Conservation (phyloP, 2,888 invertebrate species). For the Alloplasta piceator region DNA sequence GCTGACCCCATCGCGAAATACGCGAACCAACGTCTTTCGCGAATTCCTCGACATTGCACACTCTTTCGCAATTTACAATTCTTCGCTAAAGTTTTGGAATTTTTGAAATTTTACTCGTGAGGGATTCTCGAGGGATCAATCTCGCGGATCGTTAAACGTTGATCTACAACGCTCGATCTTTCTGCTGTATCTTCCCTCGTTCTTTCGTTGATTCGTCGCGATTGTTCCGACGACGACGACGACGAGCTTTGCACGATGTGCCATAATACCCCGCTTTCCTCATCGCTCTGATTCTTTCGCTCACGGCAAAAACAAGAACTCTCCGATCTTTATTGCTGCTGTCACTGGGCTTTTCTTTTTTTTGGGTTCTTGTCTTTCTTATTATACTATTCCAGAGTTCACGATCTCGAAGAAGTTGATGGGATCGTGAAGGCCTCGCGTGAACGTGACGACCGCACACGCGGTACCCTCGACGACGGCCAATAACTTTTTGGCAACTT, state of each 20-base stretch:
- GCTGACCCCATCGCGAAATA: conserved; percentile 38
- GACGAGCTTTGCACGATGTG: conserved; percentile 48
- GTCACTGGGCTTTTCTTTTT: no score
- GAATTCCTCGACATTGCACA: conserved; percentile 34
- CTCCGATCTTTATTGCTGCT: conserved; percentile 10
- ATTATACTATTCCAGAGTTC: conserved; percentile 20
- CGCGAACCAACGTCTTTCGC: conserved; percentile 24
- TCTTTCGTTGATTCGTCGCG: conserved; percentile 48
- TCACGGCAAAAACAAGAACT: not conserved
- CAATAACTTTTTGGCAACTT: conserved; percentile 71
- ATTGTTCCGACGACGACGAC: conserved; percentile 67
- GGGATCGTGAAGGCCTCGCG: conserved; percentile 58
- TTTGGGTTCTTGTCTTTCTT: conserved; percentile 28
- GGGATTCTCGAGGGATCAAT: conserved; percentile 1
- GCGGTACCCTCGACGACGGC: conserved; percentile 68
- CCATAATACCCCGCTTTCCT: conserved; percentile 49
- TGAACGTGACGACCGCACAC: conserved; percentile 66
- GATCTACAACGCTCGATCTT: conserved; percentile 10
- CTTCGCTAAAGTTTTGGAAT: not conserved
- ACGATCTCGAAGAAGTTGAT: conserved; percentile 27
- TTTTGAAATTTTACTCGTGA: not conserved
- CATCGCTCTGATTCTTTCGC: not conserved
- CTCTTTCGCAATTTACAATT: not conserved
- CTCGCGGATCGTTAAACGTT: not conserved
- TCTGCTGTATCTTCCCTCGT: conserved; percentile 33